Base-by-base conservation (phyloP, 2,888 invertebrate genomes). In the Drosophila hamatofila region DNA sequence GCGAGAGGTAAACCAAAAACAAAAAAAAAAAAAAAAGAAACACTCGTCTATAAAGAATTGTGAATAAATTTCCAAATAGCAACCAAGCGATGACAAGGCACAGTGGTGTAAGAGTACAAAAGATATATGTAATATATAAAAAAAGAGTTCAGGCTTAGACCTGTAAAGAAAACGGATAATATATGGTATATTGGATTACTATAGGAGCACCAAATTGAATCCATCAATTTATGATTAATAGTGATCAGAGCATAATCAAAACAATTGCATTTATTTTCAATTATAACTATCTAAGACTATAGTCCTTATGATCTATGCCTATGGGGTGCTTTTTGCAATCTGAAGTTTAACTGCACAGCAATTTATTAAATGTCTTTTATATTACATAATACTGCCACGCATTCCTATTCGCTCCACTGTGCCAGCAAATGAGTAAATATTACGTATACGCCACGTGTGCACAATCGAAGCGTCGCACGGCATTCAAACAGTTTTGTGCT, bases 11-110 rank as follows among this genome's bases (percentile, higher is more conserved):
- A 41, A 46, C 25, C 44, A 44, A 44, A 14, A 52, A 44, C 11
- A 16, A 37, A 6, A 37, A 37, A 16, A 35, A 6, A n/a, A 16
- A 37, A n/a, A 16, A 44, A 64, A 69, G 68, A 60, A 68, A 80
- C 64, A 82, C 71, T 78, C 81, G 86, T 88, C 82, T 75, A 83
- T 81, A 82, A 89, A 80, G 82, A 87, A 87, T 83, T 87, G 80
- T 82, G 84, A 76, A 83, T 88, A 88, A 74, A 80, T 85, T 86
- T 83, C 76, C 80, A 76, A 88, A 83, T 77, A 78, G 67, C 75
- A 88, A 72, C 70, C 58, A 65, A 77, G 59, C 80, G 66, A 61
- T 77, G 72, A 78, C 60, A 54, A 49, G 21, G 61, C 63, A 81
- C 82, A 75, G 77, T 87, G 72, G 60, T 1, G 2, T 30, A 55